phyloP scores from a whole-genome alignment of 2,113 vertebrate species.

The Stercorarius parasiticus region DNA sequence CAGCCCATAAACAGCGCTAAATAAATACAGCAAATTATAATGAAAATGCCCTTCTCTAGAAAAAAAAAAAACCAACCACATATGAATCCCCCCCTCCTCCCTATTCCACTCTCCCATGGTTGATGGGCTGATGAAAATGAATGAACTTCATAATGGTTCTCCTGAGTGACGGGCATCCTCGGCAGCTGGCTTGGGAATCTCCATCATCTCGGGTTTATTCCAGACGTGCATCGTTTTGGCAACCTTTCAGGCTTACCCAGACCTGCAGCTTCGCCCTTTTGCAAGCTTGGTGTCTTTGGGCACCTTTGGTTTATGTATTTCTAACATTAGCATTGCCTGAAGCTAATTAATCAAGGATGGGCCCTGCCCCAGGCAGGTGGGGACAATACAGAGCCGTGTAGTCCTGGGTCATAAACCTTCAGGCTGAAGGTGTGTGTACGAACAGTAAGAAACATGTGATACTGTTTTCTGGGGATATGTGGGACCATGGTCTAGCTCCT shows the following conservation, averaged over 20 bases:
- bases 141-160: not conserved
- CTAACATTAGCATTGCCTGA: rapidly evolving
- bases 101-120: rapidly evolving
- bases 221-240: not conserved
- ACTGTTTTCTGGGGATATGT: rapidly evolving
- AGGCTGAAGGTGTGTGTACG: not conserved
- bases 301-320: not conserved
- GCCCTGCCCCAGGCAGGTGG: not conserved
- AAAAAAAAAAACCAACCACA: no score
- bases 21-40: not conserved
- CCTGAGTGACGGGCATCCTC: not conserved
- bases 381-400: not conserved
- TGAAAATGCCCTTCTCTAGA: not conserved
- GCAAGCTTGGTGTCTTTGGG: not conserved
- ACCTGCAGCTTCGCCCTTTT: not conserved
- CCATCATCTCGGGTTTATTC: not conserved
- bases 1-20: not conserved
- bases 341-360: not conserved
- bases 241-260: not conserved
- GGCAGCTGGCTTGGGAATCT: not conserved
- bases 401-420: not conserved
- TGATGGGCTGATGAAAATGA: not conserved
- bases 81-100: not conserved
- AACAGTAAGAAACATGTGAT: rapidly evolving
- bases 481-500: not conserved